Base-by-base conservation (phyloP, 1,140 invertebrate genomes). In the Saccostrea cuccullata region DNA sequence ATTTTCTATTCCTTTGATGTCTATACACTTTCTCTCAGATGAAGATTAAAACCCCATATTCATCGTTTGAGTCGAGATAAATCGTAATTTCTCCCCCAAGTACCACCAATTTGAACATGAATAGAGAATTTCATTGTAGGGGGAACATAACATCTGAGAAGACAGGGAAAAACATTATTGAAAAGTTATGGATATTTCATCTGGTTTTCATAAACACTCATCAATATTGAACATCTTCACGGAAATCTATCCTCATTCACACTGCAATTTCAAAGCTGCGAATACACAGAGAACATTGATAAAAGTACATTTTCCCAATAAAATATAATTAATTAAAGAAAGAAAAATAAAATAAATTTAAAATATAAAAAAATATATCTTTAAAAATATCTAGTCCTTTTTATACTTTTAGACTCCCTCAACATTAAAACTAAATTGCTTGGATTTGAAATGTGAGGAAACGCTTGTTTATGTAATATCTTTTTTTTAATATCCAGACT, bases 1-100 rank as follows among this genome's bases (percentile, higher is more conserved):
- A 77, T 77, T 77, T 77, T 26, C 26, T 13, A 26, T 26, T 77
- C 70, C 70, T 77, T 77, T 77, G 70, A 77, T 77, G 70, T 77
- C 70, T 77, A 77, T 15, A 77, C 17, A 77, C 70, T 77, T 67
- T 23, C 70, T 77, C 70, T 77, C 70, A 36, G 70, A 77, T 26
- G 26, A 77, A 77, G 70, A 77, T 77, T 77, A 77, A 77, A 64
- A 77, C 23, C 70, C 26, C 30, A 30, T 36, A 77, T 77, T 17
- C 26, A 13, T 77, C 26, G 23, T 77, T 77, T 26, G 70, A 30
- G 70, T 15, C 12, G 15, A 77, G 70, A 77, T 77, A 77, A 77
- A 77, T 77, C 26, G 15, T 12, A 77, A 13, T 4, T 9, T 15
- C 70, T 77, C 70, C 26, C 11, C 23, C 15, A 77, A 47, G 26